These are phyloP conservation scores for Leptobrachium leishanense DNA, from an alignment of 2,113 vertebrate species.

Conservation along the genomic window DNA sequence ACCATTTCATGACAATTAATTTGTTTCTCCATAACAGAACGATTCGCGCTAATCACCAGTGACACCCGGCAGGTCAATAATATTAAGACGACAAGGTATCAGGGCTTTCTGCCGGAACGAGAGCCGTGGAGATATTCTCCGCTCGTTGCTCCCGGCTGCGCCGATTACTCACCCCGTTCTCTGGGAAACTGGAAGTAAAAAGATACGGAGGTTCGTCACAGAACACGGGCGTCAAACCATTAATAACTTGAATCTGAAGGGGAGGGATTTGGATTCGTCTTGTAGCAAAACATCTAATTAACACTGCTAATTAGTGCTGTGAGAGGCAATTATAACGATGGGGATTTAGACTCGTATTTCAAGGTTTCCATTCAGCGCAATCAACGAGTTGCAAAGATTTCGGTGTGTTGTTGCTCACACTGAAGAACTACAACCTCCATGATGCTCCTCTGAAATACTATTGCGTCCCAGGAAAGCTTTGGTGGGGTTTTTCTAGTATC, in stretches of 20 bases:
- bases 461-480: too few relatives aligned
- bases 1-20: neutral
- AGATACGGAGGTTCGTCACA: slow-evolving; percentile 37
- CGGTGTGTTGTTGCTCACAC: slow-evolving; percentile 53
- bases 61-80: slow-evolving; percentile 66
- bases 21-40: slow-evolving; percentile 42
- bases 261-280: slow-evolving; percentile 70
- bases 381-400: slow-evolving; percentile 62
- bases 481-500: too few relatives aligned
- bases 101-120: slow-evolving; percentile 63
- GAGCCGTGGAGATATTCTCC: slow-evolving; percentile 62
- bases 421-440: too few relatives aligned
- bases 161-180: slow-evolving; percentile 61
- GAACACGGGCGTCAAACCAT: slow-evolving; percentile 66
- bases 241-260: slow-evolving; percentile 75
- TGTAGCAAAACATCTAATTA: slow-evolving; percentile 94
- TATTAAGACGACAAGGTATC: slow-evolving; percentile 63
- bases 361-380: slow-evolving; percentile 72
- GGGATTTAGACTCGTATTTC: slow-evolving; percentile 75
- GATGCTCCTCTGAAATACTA: too few relatives aligned
- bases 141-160: slow-evolving; percentile 62
- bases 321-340: slow-evolving; percentile 80
- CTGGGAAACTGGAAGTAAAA: slow-evolving; percentile 63
- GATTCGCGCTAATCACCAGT: slow-evolving; percentile 56
- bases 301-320: slow-evolving; percentile 93